Base-by-base conservation (phyloP, 2,113 vertebrate genomes). In the Opisthocomus hoazin region DNA sequence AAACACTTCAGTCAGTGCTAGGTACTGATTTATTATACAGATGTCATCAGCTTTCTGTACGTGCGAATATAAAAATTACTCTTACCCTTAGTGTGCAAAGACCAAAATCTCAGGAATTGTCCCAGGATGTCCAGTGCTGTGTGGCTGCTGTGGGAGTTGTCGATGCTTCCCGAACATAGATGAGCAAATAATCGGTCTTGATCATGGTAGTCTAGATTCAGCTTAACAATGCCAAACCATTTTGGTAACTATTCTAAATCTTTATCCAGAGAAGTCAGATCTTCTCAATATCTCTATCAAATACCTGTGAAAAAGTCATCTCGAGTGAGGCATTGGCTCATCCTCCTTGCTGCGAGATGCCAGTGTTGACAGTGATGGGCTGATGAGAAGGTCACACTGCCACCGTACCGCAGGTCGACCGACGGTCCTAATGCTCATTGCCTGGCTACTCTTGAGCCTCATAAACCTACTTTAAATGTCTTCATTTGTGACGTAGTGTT, bases 131-230 rank as follows among this genome's bases (percentile, higher is more conserved):
- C 53, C 5, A 23, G 0, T 20, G 46, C 10, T 24, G 9, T 53
- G 34, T 78, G 58, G 65, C 45, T 71, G 34, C 79, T 51, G 0
- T 23, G 11, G 51, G 37, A 13, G 32, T 43, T 36, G 30, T 13
- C 0, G 0, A 7, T 9, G 27, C 53, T 60, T 61, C 36, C 54
- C 1, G 0, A 37, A 50, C 26, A 20, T 1, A 27, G 58, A 37
- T 39, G 15, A 58, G 21, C 34, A 32, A 58, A 61, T n/a, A 36
- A 16, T 19, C 36, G 15, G 11, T 10, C 36, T 37, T 43, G 66
- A 18, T 61, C 12, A 5, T 29, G 5, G 56, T 15, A 18, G 20
- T n/a, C 15, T 30, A 22, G 14, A n/a, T 17, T n/a, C 8, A n/a
- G 27, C 7, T 39, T 50, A 51, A 57, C 53, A 57, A 39, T 51